A percentile compares a stretch with the other conserved stretches of the same genome.
These are phyloP conservation scores for Enteromius anoplus DNA, from an alignment of 2,797 vertebrate species.

Conservation along the genomic window DNA sequence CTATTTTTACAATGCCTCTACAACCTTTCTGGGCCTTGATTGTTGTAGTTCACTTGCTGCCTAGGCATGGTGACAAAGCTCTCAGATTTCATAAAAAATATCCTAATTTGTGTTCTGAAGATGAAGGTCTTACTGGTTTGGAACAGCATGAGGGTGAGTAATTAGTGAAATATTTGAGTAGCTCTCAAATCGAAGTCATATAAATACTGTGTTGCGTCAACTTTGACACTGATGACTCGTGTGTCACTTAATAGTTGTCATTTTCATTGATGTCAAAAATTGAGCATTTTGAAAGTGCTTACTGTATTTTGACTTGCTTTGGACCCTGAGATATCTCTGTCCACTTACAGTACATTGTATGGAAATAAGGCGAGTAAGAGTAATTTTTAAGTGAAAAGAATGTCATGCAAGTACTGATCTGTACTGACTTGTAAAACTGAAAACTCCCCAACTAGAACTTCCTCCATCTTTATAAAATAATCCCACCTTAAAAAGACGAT, in stretches of 20 bases:
- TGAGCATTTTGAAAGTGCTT: no score
- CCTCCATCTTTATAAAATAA: background rate
- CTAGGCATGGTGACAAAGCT: no score
- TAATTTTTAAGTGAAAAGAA: background rate
- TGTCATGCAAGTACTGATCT: background rate
- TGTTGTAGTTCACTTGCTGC: no score
- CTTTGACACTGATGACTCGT: background rate
- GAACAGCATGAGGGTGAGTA: background rate
- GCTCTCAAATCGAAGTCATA: background rate
- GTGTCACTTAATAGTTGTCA: background rate
- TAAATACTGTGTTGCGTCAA: background rate
- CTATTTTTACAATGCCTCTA: no score
- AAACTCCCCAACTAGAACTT: background rate
- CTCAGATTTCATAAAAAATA: no score
- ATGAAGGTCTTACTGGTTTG: background rate
- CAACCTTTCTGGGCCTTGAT: no score
- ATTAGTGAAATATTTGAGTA: background rate
- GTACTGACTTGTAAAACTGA: constrained; percentile 4
- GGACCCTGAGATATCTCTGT: background rate
- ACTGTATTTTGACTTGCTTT: background rate
- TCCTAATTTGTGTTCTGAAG: background rate
- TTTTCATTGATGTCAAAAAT: background rate
- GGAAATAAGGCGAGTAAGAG: background rate
- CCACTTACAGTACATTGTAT: background rate
- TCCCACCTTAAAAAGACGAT: background rate